These are phyloP conservation scores for Zhengitettix transpicula DNA, from an alignment of 2,888 invertebrate genomes.

Conservation along the genomic window DNA sequence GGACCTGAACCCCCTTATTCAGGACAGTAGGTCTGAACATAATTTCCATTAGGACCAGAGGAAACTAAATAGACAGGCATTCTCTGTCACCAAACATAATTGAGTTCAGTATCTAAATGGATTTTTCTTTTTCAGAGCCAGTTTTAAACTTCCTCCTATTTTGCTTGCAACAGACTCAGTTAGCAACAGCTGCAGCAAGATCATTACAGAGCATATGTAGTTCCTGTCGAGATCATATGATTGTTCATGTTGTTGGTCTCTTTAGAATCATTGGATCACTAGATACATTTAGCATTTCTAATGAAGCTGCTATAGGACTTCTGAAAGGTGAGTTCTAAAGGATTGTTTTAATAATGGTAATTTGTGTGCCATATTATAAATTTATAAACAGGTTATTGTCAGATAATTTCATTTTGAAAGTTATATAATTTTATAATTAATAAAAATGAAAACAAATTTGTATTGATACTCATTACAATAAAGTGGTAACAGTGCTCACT, in stretches of 20 bases:
- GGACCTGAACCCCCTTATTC: too few species aligned
- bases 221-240: constrained; percentile 64
- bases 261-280: constrained; percentile 55
- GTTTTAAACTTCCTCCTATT: constrained; percentile 62
- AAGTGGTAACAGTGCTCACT: too few species aligned
- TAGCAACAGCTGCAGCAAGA: constrained; percentile 65
- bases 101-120: too few species aligned
- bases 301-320: constrained; percentile 56
- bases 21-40: too few species aligned
- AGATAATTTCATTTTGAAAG: neutral
- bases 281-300: constrained; percentile 54
- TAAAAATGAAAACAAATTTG: too few species aligned
- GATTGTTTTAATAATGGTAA: constrained; percentile 17
- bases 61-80: too few species aligned
- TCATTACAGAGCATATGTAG: constrained; percentile 75
- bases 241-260: constrained; percentile 52
- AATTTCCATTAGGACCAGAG: too few species aligned
- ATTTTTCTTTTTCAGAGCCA: constrained; percentile 36
- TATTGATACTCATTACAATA: too few species aligned
- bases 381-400: neutral
- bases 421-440: constrained; percentile 3
- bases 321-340: constrained; percentile 44
- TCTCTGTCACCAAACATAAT: too few species aligned
- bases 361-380: constrained; percentile 15
- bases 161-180: constrained; percentile 52